Evolutionary conservation across 2,888 invertebrate species (phyloP).

Genomic region (Heliothis peltigera): DNA sequence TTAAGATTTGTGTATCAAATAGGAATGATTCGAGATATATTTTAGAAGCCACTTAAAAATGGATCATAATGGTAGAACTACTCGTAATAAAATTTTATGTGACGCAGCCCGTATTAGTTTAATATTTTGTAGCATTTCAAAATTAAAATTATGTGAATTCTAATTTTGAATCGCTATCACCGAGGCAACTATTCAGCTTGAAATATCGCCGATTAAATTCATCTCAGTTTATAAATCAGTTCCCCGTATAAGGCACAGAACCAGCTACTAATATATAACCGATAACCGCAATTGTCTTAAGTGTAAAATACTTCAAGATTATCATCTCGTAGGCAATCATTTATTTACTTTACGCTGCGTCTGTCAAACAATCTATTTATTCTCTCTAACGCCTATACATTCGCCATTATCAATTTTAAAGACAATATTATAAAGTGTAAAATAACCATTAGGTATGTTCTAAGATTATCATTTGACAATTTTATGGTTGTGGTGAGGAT

Average conservation of each 20-base stretch:
- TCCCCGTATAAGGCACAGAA: conserved; percentile 17
- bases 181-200: conserved; percentile 25
- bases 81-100: not conserved
- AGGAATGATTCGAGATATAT: conserved; percentile 3
- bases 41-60: not conserved
- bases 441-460: conserved; percentile 64
- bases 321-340: conserved; percentile 51
- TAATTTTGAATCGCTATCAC: not conserved
- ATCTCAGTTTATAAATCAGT: conserved; percentile 27
- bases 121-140: conserved; percentile 1
- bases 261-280: conserved; percentile 27
- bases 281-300: conserved; percentile 52
- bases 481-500: conserved; percentile 58
- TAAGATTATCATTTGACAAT: conserved; percentile 68
- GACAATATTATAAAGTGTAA: conserved; percentile 65
- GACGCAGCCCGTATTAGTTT: not conserved
- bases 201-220: conserved; percentile 33
- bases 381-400: conserved; percentile 54
- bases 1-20: not conserved
- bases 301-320: conserved; percentile 58
- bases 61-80: not conserved
- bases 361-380: conserved; percentile 60
- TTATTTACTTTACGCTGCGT: conserved; percentile 55
- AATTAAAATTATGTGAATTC: too few species aligned
- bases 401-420: conserved; percentile 63